Evolutionary conservation across 2,113 vertebrate species (phyloP), one percentile per base, ranked within the genome.

Genomic region (Numida meleagris): DNA sequence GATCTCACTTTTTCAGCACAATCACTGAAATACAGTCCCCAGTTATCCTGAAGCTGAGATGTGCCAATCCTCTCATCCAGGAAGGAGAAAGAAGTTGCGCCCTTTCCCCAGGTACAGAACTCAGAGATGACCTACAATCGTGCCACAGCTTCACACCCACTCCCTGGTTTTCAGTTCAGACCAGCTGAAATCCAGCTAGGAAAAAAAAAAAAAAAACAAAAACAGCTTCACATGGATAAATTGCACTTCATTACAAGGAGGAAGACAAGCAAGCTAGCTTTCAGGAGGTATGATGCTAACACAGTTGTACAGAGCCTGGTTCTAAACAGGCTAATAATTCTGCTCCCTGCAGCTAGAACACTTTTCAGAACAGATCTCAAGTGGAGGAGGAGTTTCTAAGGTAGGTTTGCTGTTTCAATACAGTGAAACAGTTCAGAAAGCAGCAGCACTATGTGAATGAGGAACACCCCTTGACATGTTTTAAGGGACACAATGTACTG

Each of bases 281-380:
- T 62, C 71, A 66, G 82, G 89, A 91, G 55, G 59, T 14, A 85
- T 73, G 82, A 71, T 95, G 72, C 91, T 92, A 87, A 94, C 76
- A 92, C 8, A 89, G 78, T 71, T 91, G 53, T 77, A 82, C 50
- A 53, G 45, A 89, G 50, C 27, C 67, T 74, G 33, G 27, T 95
- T 92, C 94, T 95, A 93, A 96, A 91, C 27, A 94, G 82, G 82
- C 83, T 94, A 78, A 94, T 93, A 88, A 74, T 93, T 96, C 79
- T 68, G 45, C 66, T 85, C 63, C 86, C 94, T 92, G 84, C 89
- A 94, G 86, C 84, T 80, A 89, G 42, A 94, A 83, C 68, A 88
- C 89, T 63, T 88, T 96, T 82, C 84, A 78, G 88, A 93, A 59
- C 34, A 94, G 75, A 88, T 46, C 2, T 33, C 51, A 91, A 74